Percentiles rank a stretch among this genome's conserved stretches.
Conservation (phyloP, 2,113 vertebrate species). For the Zeus faber region DNA sequence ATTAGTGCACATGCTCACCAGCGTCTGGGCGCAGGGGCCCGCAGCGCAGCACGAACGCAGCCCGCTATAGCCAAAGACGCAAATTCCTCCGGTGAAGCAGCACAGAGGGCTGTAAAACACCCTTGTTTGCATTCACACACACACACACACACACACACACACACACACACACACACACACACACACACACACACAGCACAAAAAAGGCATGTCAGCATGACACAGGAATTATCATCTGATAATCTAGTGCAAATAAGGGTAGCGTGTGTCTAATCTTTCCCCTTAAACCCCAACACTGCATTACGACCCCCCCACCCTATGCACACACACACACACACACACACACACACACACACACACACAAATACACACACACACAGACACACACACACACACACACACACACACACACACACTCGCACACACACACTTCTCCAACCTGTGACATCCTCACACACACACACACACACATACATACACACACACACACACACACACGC, state of each 20-base stretch:
- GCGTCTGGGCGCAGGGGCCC: slow-evolving; percentile 20
- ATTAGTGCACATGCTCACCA: slow-evolving; percentile 39
- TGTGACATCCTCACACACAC: slow-evolving; percentile 50
- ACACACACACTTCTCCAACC: no score
- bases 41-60: no score
- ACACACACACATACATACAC: slow-evolving; percentile 3
- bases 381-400: slow-evolving; percentile 11
- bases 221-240: slow-evolving; percentile 50
- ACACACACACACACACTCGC: slow-evolving; percentile 1
- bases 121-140: background rate
- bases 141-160: background rate
- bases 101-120: background rate
- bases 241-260: slow-evolving; percentile 54
- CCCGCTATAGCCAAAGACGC: no score
- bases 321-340: slow-evolving; percentile 4
- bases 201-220: slow-evolving; percentile 41
- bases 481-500: background rate
- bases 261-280: slow-evolving; percentile 51
- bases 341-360: background rate
- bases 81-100: slow-evolving; percentile 24
- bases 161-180: background rate
- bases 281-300: slow-evolving; percentile 37
- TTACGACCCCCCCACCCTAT: slow-evolving; percentile 1
- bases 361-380: background rate
- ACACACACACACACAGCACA: slow-evolving; percentile 13